Evolutionary conservation across 2,888 invertebrate genomes (phyloP), one percentile per base, ranked within the genome.

Genomic region (Acanthococcus lagerstroemiae): DNA sequence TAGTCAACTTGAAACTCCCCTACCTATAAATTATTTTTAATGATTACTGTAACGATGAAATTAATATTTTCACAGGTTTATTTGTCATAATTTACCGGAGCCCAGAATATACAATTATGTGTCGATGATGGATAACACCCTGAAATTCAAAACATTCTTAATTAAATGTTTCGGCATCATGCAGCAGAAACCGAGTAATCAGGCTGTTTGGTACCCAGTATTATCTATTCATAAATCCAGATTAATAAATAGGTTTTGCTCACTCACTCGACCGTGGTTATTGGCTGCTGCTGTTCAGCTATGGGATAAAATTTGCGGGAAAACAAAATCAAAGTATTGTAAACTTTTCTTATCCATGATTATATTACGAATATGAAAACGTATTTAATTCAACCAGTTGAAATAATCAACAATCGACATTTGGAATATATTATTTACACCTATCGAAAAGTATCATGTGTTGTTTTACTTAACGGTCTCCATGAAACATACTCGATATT

Each of bases 81-180:
- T 50, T 5, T 21, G 6, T 9, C 15, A 46, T 1, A 24, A 12
- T 4, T 12, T 60, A 7, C 2, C n/a, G 0, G 48, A 60, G 22
- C 60, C 60, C 3, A 45, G 48, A 50, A 12, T 60, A 3, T 60
- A 60, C 21, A 60, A 60, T 48, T 60, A 60, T 19, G 46, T 26
- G 4, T 60, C 60, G 12, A 60, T 27, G 27, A 48, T 60, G 48
- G 60, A 60, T 60, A 60, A 60, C 48, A 46, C 60, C 4, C n/a
- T 60, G 12, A 46, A 2, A n/a, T 26, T 60, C 1, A 60, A 60
- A 48, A 1, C 26, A 4, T 60, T 60, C 30, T 5, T 27, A 1
- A 19, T 4, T 6, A 26, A n/a, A 26, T 22, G 46, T 26, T 19
- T 15, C 5, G 2, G 27, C 17, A 60, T 48, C 48, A 45, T 27